These are phyloP conservation scores for Eupithecia dodoneata DNA, from an alignment of 2,888 invertebrate species.

Conservation along the genomic window DNA sequence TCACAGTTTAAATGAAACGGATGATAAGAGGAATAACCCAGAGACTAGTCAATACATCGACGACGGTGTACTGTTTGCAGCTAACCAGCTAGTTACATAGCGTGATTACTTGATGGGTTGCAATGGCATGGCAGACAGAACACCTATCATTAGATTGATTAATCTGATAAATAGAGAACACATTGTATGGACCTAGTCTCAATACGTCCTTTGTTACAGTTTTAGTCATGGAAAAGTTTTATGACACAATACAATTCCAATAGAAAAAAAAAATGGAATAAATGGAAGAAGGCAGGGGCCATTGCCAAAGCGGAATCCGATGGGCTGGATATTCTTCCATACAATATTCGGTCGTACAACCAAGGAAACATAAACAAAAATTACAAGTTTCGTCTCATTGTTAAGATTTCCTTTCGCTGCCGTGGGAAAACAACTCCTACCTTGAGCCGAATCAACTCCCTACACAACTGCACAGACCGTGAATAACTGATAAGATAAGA, in stretches of 20 bases:
- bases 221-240: background rate
- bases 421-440: slow-evolving; percentile 6
- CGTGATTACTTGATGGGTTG: too few species aligned
- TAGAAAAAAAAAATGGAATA: too few species aligned
- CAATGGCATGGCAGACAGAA: too few species aligned
- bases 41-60: too few species aligned
- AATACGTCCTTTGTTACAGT: background rate
- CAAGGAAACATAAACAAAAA: background rate
- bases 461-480: background rate
- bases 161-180: background rate
- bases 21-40: too few species aligned
- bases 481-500: slow-evolving; percentile 11
- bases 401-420: background rate
- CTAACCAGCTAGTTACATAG: too few species aligned
- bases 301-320: too few species aligned
- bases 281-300: too few species aligned
- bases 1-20: too few species aligned
- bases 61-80: too few species aligned
- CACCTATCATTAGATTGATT: background rate
- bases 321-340: background rate
- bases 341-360: too few species aligned
- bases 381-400: background rate
- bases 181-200: background rate
- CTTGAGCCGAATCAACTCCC: slow-evolving; percentile 14
- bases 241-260: too few species aligned